phyloP scores from a whole-genome alignment of 2,888 invertebrate genomes.

The Alloplasta piceator region DNA sequence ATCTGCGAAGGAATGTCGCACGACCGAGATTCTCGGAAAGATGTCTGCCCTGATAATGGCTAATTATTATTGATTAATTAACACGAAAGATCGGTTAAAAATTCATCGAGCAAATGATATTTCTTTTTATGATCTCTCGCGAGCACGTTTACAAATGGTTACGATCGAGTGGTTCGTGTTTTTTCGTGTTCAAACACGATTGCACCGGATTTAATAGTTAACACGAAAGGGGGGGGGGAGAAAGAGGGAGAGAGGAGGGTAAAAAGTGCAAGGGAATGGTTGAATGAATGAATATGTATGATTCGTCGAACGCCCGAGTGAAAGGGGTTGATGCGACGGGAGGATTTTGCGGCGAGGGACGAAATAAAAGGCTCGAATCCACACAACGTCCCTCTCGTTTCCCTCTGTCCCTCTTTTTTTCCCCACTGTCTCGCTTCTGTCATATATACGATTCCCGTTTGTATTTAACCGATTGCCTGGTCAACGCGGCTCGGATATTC shows the following conservation, averaged over 20 bases:
- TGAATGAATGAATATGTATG: conserved; percentile 44
- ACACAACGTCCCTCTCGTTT: conserved; percentile 13
- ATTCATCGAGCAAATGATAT: conserved; percentile 6
- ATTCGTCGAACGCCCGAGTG: conserved; percentile 36
- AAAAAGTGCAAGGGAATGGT: conserved; percentile 14
- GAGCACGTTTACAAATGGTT: background rate
- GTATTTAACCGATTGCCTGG: conserved; percentile 46
- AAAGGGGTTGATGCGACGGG: conserved; percentile 23
- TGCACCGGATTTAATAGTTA: conserved; percentile 7
- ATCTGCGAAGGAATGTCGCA: conserved; percentile 45
- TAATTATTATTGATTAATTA: conserved; percentile 65
- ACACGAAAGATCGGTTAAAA: conserved; percentile 35
- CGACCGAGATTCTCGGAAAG: conserved; percentile 47
- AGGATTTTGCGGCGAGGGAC: conserved; percentile 23
- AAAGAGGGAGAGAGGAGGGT: too few species aligned
- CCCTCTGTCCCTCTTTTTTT: conserved; percentile 16
- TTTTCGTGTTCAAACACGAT: conserved; percentile 29
- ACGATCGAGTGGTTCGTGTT: conserved; percentile 19
- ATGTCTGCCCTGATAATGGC: conserved; percentile 60
- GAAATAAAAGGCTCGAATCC: conserved; percentile 52
- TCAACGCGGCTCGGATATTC: conserved; percentile 10
- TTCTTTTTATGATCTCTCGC: too few species aligned
- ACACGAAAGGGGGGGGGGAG: background rate
- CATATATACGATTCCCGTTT: conserved; percentile 42
- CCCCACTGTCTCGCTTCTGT: conserved; percentile 14